Base-by-base conservation (phyloP, 1,140 invertebrate species). In the Drepana arcuata region DNA sequence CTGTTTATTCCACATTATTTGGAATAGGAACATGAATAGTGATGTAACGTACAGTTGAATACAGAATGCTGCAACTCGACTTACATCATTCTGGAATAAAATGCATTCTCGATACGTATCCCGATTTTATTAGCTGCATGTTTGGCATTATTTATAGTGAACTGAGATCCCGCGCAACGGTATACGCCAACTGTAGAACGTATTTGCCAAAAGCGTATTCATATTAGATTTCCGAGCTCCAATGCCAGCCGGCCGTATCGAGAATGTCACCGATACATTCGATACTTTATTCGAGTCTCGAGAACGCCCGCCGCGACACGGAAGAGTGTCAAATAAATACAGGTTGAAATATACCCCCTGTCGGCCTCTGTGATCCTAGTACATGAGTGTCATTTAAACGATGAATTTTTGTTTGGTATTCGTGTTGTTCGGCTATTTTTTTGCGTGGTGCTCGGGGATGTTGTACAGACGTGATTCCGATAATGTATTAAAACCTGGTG, bases 261-360 rank as follows among this genome's bases (percentile, higher is more conserved):
- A 69, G 59, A 69, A 64, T 71, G 70, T 74, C 71, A 56, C 67
- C 68, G 49, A 74, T 72, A 74, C 65, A 56, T 66, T 71, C 63
- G 53, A 74, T 72, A 77, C 66, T 74, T 74, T 81, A 81, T 78
- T 60, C 57, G 69, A 65, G 62, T 65, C 56, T 58, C 50, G 57
- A 62, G 69, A 55, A 48, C 65, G 41, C 55, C 48, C 59, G 70
- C 65, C 60, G 63, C 69, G 63, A 71, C 74, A 59, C 70, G 61
- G 64, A 67, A 66, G 57, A 59, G 54, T 77, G 77, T 81, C 77
- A 74, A 81, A 78, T 78, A 81, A 78, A 78, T 75, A 77, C 64
- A 65, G 57, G 51, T 68, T 75, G 70, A 78, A 68, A 81, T 77
- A 78, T 71, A 75, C 53, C 61, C 45, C 53, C 72, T 66, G 70